These are phyloP conservation scores for Bagarius yarrelli DNA, from an alignment of 2,113 vertebrate genomes.

Conservation along the genomic window DNA sequence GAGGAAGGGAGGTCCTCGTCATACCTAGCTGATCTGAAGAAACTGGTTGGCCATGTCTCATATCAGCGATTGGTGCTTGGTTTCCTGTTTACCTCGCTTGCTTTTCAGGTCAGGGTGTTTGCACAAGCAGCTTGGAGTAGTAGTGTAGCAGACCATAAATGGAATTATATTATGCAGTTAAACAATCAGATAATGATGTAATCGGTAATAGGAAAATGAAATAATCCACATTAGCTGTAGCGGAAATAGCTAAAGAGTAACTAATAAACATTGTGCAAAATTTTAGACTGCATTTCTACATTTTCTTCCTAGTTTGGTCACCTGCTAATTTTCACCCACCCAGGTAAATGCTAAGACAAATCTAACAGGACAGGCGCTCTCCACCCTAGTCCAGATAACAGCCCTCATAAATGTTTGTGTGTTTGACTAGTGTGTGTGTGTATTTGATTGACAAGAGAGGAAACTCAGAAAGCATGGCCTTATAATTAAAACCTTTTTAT, in stretches of 20 bases:
- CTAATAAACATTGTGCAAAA: not conserved
- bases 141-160: not conserved
- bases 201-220: not conserved
- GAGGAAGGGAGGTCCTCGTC: constrained; percentile 27
- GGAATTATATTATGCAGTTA: not conserved
- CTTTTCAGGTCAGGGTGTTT: constrained; percentile 60
- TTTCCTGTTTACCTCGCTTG: constrained; percentile 60
- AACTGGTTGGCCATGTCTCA: constrained; percentile 58
- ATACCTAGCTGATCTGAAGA: constrained; percentile 58
- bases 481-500: too few species aligned
- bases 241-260: not conserved
- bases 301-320: not conserved
- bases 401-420: not conserved
- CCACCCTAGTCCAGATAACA: too few species aligned
- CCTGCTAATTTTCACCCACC: not conserved
- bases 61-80: constrained; percentile 63
- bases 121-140: not conserved
- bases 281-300: not conserved
- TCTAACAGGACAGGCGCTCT: not conserved
- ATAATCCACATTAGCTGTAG: not conserved
- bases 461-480: too few species aligned
- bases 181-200: not conserved
- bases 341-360: not conserved
- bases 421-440: not conserved
- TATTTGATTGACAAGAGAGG: not conserved